phyloP scores from a whole-genome alignment of 2,888 invertebrate species.

The Xestia c-nigrum region DNA sequence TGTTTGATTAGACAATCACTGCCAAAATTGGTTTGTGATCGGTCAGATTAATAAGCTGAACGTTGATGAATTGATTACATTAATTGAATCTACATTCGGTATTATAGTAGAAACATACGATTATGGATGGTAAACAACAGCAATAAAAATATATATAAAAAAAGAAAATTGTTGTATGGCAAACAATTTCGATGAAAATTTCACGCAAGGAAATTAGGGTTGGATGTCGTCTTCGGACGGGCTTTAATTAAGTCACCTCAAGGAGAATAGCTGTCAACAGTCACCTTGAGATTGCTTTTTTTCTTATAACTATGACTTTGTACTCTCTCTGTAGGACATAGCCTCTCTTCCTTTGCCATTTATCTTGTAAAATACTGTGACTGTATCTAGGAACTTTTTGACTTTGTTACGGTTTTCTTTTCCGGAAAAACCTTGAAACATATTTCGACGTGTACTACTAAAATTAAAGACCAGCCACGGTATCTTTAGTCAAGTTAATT shows the following conservation, averaged over 20 bases:
- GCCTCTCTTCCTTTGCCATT: neutral
- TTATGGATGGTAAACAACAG: too few species aligned
- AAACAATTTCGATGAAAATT: conserved; percentile 12
- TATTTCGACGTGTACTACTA: too few species aligned
- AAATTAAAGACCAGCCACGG: too few species aligned
- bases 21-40: too few species aligned
- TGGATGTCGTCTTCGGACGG: conserved; percentile 5
- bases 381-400: neutral
- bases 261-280: conserved; percentile 4
- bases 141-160: too few species aligned
- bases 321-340: too few species aligned
- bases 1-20: too few species aligned
- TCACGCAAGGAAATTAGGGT: conserved; percentile 24
- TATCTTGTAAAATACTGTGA: conserved; percentile 17
- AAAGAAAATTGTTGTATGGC: neutral
- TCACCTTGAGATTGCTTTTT: neutral
- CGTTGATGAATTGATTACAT: neutral
- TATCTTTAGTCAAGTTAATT: too few species aligned
- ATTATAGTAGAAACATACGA: too few species aligned
- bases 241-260: conserved; percentile 30
- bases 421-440: neutral
- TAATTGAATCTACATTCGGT: too few species aligned
- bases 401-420: neutral
- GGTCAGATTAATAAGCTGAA: too few species aligned
- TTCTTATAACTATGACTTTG: neutral